phyloP scores from a whole-genome alignment of 2,797 vertebrate genomes.

The Antrozous pallidus region DNA sequence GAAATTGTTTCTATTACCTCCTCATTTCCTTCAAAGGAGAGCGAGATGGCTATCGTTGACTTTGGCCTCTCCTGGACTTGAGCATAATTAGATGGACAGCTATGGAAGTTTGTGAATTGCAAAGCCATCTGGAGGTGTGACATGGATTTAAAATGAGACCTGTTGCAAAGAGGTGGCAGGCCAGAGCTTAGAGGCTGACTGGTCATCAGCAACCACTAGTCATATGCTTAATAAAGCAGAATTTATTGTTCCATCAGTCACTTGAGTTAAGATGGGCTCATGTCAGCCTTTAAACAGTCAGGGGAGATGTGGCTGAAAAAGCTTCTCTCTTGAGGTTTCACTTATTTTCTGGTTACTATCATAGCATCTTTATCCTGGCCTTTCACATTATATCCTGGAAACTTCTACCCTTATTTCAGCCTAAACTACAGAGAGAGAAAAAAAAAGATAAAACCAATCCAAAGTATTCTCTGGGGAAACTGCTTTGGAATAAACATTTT shows the following conservation, averaged over 20 bases:
- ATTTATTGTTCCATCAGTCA: constrained; percentile 1
- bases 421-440: background rate
- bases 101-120: background rate
- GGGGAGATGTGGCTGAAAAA: background rate
- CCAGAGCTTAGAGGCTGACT: background rate
- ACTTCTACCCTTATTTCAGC: background rate
- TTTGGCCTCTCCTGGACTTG: background rate
- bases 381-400: background rate
- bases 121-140: background rate
- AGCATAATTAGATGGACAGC: background rate
- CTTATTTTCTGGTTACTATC: background rate
- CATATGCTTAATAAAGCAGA: background rate
- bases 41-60: background rate
- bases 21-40: background rate
- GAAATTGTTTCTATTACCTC: background rate
- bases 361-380: background rate
- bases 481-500: background rate
- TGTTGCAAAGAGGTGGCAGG: background rate
- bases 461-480: background rate
- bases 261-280: background rate
- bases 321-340: constrained; percentile 8
- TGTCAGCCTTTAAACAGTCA: background rate
- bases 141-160: background rate
- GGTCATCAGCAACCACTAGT: background rate
- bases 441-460: background rate